Evolutionary conservation across 1,140 invertebrate species (phyloP).

Genomic region (Dendroctonus ponderosae): DNA sequence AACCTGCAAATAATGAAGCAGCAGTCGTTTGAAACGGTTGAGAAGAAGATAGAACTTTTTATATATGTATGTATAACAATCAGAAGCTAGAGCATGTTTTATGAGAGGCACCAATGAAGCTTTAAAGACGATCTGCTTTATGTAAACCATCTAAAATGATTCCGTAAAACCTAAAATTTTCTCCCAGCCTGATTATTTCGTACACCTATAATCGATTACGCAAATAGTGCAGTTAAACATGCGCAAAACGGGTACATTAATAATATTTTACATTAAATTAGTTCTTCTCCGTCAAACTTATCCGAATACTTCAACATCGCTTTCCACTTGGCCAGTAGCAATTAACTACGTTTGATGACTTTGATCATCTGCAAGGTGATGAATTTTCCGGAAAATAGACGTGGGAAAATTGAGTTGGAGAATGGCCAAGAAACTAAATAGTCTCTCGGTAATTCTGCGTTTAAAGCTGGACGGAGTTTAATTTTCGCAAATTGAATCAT

Average conservation of each 20-base stretch:
- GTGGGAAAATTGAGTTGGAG: constrained; percentile 32
- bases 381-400: constrained; percentile 29
- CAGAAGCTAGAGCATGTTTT: too few species aligned
- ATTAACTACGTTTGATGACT: constrained; percentile 28
- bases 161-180: too few species aligned
- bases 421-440: constrained; percentile 33
- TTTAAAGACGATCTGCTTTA: too few species aligned
- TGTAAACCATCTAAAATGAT: too few species aligned
- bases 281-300: constrained; percentile 9
- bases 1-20: too few species aligned
- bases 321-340: constrained; percentile 11
- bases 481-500: constrained; percentile 36
- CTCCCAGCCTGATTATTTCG: too few species aligned
- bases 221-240: background rate
- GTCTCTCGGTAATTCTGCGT: constrained; percentile 30
- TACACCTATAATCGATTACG: too few species aligned
- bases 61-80: too few species aligned
- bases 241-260: background rate
- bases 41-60: too few species aligned
- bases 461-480: constrained; percentile 32
- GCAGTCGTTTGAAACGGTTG: too few species aligned
- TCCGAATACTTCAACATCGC: constrained; percentile 2
- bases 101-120: too few species aligned
- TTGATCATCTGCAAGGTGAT: constrained; percentile 28
- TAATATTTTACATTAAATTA: constrained; percentile 6